Conservation (phyloP, 2,113 vertebrate genomes). For the Tragelaphus strepsiceros region DNA sequence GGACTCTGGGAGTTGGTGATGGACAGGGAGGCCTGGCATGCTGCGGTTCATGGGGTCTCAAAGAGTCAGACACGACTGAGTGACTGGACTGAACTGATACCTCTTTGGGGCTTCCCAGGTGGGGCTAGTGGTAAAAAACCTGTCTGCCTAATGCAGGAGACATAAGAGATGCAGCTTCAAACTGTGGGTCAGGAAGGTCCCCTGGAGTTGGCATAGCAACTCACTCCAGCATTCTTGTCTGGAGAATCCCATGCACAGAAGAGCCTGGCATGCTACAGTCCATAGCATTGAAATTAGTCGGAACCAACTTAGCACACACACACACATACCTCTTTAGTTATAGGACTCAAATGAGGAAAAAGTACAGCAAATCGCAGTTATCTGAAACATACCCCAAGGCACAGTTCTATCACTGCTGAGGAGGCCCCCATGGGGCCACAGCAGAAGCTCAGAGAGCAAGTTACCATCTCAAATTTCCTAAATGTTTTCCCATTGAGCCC, state of each 20-base stretch:
- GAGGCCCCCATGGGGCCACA: background rate
- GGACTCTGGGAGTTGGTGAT: too few species aligned
- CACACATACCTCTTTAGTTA: background rate
- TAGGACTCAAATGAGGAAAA: background rate
- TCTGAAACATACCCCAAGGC: background rate
- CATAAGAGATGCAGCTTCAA: background rate
- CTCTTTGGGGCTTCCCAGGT: background rate
- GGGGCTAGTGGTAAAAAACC: background rate
- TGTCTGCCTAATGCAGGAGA: background rate
- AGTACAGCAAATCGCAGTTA: background rate
- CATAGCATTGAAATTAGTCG: background rate
- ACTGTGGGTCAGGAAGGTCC: background rate
- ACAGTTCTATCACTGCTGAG: background rate
- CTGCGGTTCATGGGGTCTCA: too few species aligned
- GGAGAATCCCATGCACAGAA: background rate
- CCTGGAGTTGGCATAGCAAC: background rate
- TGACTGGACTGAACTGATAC: background rate
- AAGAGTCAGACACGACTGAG: too few species aligned
- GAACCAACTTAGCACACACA: background rate
- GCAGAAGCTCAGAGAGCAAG: conserved; percentile 16
- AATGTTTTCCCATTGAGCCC: background rate
- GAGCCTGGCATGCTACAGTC: background rate
- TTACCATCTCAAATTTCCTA: background rate
- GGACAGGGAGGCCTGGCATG: too few species aligned
- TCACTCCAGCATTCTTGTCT: background rate